Percentiles rank a stretch among this genome's conserved stretches.
These are phyloP conservation scores for Eudyptes chrysolophus DNA, from an alignment of 2,113 vertebrate species.

Conservation along the genomic window DNA sequence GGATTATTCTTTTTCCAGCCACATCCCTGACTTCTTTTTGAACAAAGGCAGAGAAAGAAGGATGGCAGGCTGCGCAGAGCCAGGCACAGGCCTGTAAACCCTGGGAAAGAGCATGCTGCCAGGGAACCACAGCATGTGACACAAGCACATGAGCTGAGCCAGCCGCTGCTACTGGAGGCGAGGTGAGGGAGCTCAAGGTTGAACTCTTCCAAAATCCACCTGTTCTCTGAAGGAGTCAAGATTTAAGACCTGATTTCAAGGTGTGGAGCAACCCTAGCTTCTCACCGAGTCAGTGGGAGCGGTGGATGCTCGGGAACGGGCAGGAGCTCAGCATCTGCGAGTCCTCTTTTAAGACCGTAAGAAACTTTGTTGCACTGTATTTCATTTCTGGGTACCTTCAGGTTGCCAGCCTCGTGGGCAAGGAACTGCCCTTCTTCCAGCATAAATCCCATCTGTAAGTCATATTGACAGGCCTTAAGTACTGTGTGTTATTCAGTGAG, in stretches of 20 bases:
- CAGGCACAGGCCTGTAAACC: background rate
- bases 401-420: background rate
- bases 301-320: accelerated
- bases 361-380: background rate
- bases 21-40: background rate
- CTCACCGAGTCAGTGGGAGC: background rate
- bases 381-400: background rate
- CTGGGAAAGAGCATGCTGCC: background rate
- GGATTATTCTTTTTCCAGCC: background rate
- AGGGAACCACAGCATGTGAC: background rate
- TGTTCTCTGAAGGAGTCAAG: background rate
- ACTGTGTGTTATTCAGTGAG: background rate
- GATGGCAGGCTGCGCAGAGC: background rate
- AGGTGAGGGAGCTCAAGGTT: background rate
- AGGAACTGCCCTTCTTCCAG: background rate
- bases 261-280: background rate
- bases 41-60: background rate
- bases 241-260: background rate
- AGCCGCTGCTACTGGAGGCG: background rate
- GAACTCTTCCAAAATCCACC: background rate
- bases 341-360: background rate
- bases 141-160: accelerated
- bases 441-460: background rate
- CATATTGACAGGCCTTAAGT: background rate
- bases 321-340: background rate